Evolutionary conservation across 2,888 invertebrate species (phyloP), one percentile per base, ranked within the genome.

Genomic region (Drosophila recens): DNA sequence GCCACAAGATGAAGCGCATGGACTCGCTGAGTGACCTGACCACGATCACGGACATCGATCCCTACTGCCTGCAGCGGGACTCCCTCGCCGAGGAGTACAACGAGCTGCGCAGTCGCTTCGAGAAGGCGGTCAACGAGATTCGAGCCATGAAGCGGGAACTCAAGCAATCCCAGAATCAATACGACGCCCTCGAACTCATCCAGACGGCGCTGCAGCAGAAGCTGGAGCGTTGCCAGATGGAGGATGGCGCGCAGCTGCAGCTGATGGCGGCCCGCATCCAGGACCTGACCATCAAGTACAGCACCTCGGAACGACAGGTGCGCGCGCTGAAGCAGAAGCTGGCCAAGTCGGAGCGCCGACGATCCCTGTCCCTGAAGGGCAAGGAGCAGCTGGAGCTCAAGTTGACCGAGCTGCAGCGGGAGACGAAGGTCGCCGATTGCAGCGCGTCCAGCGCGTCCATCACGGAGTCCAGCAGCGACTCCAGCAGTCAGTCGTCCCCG

Each of bases 321-420:
- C 94, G 97, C 61, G 95, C 95, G 3, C 91, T 97, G 23, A 97
- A 97, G 92, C 96, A 96, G 85, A 97, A 97, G 91, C 93, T 97
- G 69, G 95, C 95, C 75, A 96, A 96, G 90, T 94, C 95, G 0
- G 97, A 97, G 89, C 96, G 97, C 81, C 93, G 97, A 75, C 94
- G 97, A 72, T 97, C 97, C 40, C 93, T 97, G 23, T 97, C 97
- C 0, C 93, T 98, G 46, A 97, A 97, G 92, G 97, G 97, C 8
- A 94, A 96, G 78, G 97, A 97, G 91, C 96, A 96, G 34, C 94
- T 97, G 17, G 97, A 97, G 91, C 96, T 96, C 73, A 97, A 97
- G 91, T 94, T 97, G 49, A 94, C 94, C n/a, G 90, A 90, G 13
- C 57, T 84, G 40, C 89, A 84, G n/a, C 40, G 75, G 15, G 82